Conservation (phyloP, 2,797 vertebrate genomes). For the Tangara arthus region DNA sequence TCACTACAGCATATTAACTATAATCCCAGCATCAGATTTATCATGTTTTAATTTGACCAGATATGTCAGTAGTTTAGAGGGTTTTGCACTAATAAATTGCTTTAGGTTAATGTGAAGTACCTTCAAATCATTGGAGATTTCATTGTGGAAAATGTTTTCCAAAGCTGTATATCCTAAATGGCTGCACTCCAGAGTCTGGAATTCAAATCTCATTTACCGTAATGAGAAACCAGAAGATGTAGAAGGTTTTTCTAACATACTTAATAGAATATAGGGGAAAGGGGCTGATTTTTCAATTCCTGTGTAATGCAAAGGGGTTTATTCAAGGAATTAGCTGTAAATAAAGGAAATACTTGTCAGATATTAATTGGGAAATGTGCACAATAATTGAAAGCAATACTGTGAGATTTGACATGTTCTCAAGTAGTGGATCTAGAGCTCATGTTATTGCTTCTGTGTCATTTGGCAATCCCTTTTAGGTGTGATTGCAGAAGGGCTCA, state of each 20-base stretch:
- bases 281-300: not conserved
- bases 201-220: not conserved
- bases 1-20: not conserved
- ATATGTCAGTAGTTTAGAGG: not conserved
- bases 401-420: not conserved
- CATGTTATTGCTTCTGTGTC: not conserved
- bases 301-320: not conserved
- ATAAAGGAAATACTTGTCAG: not conserved
- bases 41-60: not conserved
- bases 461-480: not conserved
- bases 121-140: not conserved
- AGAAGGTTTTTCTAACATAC: not conserved
- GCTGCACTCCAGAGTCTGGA: constrained; percentile 32
- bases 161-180: constrained; percentile 24
- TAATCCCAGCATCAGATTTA: not conserved
- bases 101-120: not conserved
- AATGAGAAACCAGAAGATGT: not conserved
- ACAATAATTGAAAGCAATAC: not conserved
- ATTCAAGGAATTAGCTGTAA: not conserved
- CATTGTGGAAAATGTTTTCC: constrained; percentile 25
- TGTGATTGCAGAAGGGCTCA: not conserved
- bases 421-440: not conserved
- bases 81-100: constrained; percentile 11
- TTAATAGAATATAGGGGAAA: not conserved
- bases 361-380: not conserved